Evolutionary conservation across 2,797 vertebrate species (phyloP).

Genomic region (Rhadinocentrus ornatus): DNA sequence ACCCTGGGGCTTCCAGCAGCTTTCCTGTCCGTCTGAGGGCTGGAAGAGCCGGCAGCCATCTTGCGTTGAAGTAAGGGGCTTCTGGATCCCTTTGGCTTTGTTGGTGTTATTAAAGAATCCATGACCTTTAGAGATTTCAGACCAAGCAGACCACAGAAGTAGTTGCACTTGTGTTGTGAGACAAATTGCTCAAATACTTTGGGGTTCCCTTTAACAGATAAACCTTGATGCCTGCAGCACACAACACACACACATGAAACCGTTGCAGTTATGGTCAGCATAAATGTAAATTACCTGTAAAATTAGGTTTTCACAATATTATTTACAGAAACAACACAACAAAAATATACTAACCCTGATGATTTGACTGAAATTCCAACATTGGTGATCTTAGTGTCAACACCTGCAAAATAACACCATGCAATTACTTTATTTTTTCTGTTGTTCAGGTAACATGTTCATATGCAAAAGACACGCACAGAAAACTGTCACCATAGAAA

Average conservation of each 20-base stretch:
- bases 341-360: slow-evolving; percentile 86
- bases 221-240: slow-evolving; percentile 89
- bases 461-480: slow-evolving; percentile 9
- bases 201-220: slow-evolving; percentile 87
- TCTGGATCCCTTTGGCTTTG: slow-evolving; percentile 87
- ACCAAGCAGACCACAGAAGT: slow-evolving; percentile 89
- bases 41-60: slow-evolving; percentile 81
- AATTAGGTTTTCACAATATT: slow-evolving; percentile 36
- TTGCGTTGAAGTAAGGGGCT: slow-evolving; percentile 89
- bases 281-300: slow-evolving; percentile 58
- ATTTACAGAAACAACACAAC: slow-evolving; percentile 40
- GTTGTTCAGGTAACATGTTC: slow-evolving; percentile 20
- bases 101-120: slow-evolving; percentile 78
- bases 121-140: slow-evolving; percentile 83
- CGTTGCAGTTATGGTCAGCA: neutral
- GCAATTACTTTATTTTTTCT: slow-evolving; percentile 31
- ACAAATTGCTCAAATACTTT: slow-evolving; percentile 89
- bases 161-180: slow-evolving; percentile 88
- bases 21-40: slow-evolving; percentile 88
- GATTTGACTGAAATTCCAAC: slow-evolving; percentile 90
- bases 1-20: slow-evolving; percentile 81
- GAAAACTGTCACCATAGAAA: slow-evolving; percentile 2
- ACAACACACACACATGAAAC: slow-evolving; percentile 23
- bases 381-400: slow-evolving; percentile 91
- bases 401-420: slow-evolving; percentile 84